phyloP scores from a whole-genome alignment of 2,113 vertebrate species.

The Neofelis nebulosa region DNA sequence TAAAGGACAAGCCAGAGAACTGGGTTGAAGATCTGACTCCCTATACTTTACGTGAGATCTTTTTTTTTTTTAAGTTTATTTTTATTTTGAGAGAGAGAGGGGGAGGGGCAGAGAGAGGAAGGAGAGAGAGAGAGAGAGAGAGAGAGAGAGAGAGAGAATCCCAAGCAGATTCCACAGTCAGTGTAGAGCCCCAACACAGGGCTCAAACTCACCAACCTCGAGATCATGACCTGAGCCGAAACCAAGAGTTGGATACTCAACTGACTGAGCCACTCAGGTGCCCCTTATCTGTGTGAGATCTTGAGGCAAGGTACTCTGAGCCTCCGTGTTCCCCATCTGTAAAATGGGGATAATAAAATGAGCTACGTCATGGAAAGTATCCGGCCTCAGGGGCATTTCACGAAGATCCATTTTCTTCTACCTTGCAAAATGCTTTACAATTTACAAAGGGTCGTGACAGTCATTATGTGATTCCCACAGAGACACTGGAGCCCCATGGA shows the following conservation, averaged over 20 bases:
- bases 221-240: no score
- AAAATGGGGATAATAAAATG: not conserved
- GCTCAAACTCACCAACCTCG: no score
- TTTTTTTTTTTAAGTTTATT: no score
- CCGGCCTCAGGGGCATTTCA: not conserved
- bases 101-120: no score
- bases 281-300: not conserved
- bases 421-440: rapidly evolving
- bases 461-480: not conserved
- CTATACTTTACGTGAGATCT: rapidly evolving
- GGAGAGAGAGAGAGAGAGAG: no score
- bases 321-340: not conserved
- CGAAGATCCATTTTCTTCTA: not conserved
- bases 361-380: rapidly evolving
- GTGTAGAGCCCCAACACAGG: no score
- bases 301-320: not conserved
- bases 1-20: not conserved
- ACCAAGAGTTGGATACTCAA: no score
- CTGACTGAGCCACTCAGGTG: no score
- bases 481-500: rapidly evolving
- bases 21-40: not conserved
- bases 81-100: no score
- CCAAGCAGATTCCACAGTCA: no score
- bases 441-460: not conserved
- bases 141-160: no score